phyloP scores from a whole-genome alignment of 35 echinoderm and acorn worm genomes.

The Holothuria glaberrima region DNA sequence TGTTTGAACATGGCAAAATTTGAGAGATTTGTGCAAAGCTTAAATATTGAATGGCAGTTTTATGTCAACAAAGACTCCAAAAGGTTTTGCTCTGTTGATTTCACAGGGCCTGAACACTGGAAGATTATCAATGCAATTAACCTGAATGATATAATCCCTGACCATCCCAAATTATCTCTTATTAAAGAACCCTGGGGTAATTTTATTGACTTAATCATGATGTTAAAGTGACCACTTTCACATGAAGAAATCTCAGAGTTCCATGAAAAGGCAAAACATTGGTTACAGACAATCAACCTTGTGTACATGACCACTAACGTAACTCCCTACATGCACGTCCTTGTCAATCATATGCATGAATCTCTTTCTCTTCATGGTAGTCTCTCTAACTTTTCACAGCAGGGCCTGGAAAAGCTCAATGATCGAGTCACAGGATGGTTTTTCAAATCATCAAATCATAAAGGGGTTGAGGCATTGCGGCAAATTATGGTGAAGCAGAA shows the following conservation, averaged over 20 bases:
- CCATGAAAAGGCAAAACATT: background rate
- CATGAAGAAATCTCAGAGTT: background rate
- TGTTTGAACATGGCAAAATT: background rate
- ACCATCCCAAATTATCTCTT: constrained; percentile 15
- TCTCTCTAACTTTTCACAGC: constrained; percentile 6
- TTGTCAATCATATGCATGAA: background rate
- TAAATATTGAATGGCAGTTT: constrained; percentile 25
- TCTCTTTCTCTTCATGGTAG: background rate
- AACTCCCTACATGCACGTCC: background rate
- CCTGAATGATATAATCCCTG: constrained; percentile 23
- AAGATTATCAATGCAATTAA: background rate
- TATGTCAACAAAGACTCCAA: constrained; percentile 19
- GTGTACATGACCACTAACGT: background rate
- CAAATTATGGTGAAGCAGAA: background rate
- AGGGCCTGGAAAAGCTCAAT: constrained; percentile 20
- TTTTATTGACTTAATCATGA: background rate
- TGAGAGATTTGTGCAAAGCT: background rate
- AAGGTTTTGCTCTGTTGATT: background rate
- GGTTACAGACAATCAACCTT: background rate
- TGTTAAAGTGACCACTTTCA: background rate
- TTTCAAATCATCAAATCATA: constrained; percentile 7
- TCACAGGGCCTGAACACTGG: constrained; percentile 14
- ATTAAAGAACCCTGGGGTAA: background rate
- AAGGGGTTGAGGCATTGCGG: background rate
- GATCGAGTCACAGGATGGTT: constrained; percentile 12